These are phyloP conservation scores for Leptura quadrifasciata DNA, from an alignment of 2,888 invertebrate species.

Conservation along the genomic window DNA sequence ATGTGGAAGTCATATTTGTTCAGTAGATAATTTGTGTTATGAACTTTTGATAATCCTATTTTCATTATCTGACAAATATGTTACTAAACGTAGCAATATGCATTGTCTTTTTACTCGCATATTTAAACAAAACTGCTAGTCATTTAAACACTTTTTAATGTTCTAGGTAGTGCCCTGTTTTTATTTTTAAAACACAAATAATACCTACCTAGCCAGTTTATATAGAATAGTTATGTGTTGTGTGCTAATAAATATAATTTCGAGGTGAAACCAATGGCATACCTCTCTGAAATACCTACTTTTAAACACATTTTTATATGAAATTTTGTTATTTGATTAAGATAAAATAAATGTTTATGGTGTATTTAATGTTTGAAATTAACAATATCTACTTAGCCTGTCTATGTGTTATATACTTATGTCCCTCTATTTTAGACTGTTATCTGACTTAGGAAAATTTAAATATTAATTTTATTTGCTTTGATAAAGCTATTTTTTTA, in stretches of 20 bases:
- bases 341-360: not conserved
- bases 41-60: slow-evolving; percentile 47
- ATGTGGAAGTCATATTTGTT: slow-evolving; percentile 34
- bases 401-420: too few relatives aligned
- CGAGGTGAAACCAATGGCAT: not conserved
- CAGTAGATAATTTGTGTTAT: slow-evolving; percentile 47
- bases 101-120: slow-evolving; percentile 10
- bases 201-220: not conserved
- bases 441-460: too few relatives aligned
- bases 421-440: too few relatives aligned
- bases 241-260: not conserved
- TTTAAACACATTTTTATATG: not conserved
- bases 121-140: slow-evolving; percentile 14
- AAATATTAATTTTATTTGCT: too few relatives aligned
- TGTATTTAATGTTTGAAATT: too few relatives aligned
- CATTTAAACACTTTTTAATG: not conserved
- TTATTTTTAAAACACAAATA: not conserved
- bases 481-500: too few relatives aligned
- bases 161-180: not conserved
- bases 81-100: slow-evolving; percentile 15
- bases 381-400: too few relatives aligned
- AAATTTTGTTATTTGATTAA: not conserved
- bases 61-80: slow-evolving; percentile 17
- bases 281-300: not conserved
- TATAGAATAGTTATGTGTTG: not conserved